Percentiles rank a stretch among this genome's conserved stretches.
Evolutionary conservation across 2,797 vertebrate species (phyloP).

Genomic region (Melanotaenia boesemani): DNA sequence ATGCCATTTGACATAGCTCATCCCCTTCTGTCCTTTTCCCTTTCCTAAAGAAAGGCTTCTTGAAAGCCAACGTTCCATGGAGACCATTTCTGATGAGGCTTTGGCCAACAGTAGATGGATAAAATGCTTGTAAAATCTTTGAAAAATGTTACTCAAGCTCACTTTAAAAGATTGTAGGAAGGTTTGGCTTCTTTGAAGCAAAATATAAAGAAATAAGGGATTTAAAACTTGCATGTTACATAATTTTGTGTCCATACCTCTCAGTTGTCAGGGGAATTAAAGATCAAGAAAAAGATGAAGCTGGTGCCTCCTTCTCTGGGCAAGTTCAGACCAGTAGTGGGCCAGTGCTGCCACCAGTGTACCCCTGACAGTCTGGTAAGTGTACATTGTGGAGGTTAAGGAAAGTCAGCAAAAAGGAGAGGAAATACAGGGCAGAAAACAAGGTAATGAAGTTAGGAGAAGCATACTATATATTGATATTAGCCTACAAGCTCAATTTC

Average conservation of each 20-base stretch:
- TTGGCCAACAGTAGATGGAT: background rate
- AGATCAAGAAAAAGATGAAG: conserved; percentile 82
- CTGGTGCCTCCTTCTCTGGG: conserved; percentile 83
- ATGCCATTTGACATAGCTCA: background rate
- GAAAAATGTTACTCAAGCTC: background rate
- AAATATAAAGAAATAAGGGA: background rate
- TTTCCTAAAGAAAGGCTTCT: background rate
- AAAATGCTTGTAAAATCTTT: background rate
- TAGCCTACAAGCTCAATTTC: background rate
- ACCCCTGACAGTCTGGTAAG: conserved; percentile 93
- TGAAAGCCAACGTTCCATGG: background rate
- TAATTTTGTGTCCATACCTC: conserved; percentile 26
- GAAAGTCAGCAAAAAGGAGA: background rate
- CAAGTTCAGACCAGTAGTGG: conserved; percentile 81
- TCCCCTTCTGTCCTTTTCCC: background rate
- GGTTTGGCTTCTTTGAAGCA: background rate
- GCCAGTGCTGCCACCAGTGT: conserved; percentile 91
- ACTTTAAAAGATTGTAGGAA: background rate
- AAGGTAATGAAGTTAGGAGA: background rate
- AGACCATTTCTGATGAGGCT: background rate
- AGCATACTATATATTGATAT: background rate
- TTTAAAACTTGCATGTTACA: conserved; percentile 13
- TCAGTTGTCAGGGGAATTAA: conserved; percentile 77
- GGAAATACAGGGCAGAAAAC: background rate
- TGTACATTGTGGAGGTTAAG: background rate